Percentiles rank a stretch among this genome's conserved stretches.
phyloP scores from a whole-genome alignment of 2,797 vertebrate genomes.

The Glossophaga mutica region DNA sequence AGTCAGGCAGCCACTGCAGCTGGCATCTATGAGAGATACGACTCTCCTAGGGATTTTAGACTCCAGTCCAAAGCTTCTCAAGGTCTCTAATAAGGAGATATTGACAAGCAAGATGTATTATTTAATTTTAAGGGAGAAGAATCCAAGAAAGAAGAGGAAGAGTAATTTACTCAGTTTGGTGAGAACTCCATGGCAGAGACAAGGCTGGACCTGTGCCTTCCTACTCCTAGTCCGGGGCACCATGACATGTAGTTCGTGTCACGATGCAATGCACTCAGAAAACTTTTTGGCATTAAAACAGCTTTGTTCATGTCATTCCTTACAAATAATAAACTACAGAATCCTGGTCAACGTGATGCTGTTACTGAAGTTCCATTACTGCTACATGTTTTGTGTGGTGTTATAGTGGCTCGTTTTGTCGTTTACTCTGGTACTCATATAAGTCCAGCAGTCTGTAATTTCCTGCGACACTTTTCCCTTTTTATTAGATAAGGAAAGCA shows the following conservation, averaged over 20 bases:
- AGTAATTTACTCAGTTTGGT: background rate
- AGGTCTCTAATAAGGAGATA: background rate
- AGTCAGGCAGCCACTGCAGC: background rate
- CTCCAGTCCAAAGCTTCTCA: background rate
- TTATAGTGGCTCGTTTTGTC: background rate
- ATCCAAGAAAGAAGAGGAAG: background rate
- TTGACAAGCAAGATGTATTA: background rate
- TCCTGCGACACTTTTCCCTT: background rate
- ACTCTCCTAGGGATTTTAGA: background rate
- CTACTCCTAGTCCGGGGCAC: background rate
- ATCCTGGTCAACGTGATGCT: background rate
- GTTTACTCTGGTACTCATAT: background rate
- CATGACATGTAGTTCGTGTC: background rate
- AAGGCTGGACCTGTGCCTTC: background rate
- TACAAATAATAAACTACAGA: background rate
- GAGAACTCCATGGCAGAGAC: background rate
- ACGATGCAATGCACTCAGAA: background rate
- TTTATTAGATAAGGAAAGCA: slow-evolving; percentile 9
- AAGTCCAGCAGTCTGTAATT: background rate
- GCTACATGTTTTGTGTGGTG: background rate
- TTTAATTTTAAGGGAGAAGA: background rate
- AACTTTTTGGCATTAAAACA: background rate
- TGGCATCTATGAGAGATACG: background rate
- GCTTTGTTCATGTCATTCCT: background rate
- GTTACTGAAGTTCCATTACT: background rate